Conservation (phyloP, 2,888 invertebrate species). For the Platycheirus albimanus region DNA sequence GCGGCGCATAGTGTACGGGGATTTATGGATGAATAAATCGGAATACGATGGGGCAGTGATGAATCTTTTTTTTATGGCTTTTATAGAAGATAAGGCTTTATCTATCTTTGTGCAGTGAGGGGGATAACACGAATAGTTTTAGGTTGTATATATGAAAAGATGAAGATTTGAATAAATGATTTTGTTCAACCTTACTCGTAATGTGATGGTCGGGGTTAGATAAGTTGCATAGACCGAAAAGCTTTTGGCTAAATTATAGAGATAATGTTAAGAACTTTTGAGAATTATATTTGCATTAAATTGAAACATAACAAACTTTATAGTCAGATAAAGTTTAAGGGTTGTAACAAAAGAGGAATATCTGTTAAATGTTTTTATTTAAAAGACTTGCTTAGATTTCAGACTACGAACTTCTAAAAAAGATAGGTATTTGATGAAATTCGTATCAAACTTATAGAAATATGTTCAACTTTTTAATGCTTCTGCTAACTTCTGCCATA, state of each 20-base stretch:
- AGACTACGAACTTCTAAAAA: too few relatives aligned
- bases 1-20: background rate
- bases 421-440: too few relatives aligned
- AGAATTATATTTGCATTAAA: too few relatives aligned
- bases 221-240: background rate
- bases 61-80: conserved; percentile 32
- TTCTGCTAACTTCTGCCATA: too few relatives aligned
- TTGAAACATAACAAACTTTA: too few relatives aligned
- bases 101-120: background rate
- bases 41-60: conserved; percentile 42
- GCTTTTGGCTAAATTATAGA: background rate
- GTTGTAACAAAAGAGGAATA: too few relatives aligned
- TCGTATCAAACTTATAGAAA: too few relatives aligned
- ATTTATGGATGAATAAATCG: conserved; percentile 58
- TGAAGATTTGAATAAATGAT: conserved; percentile 29
- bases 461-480: too few relatives aligned
- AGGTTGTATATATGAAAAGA: background rate
- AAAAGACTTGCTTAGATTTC: too few relatives aligned
- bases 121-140: conserved; percentile 17
- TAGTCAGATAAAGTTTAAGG: too few relatives aligned
- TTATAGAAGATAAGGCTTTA: conserved; percentile 6
- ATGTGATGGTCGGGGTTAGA: background rate
- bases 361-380: too few relatives aligned
- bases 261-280: too few relatives aligned
- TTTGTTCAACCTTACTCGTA: conserved; percentile 3